Percentiles rank a stretch among this genome's conserved stretches.
Conservation (phyloP, 2,113 vertebrate species). For the Ciconia maguari region DNA sequence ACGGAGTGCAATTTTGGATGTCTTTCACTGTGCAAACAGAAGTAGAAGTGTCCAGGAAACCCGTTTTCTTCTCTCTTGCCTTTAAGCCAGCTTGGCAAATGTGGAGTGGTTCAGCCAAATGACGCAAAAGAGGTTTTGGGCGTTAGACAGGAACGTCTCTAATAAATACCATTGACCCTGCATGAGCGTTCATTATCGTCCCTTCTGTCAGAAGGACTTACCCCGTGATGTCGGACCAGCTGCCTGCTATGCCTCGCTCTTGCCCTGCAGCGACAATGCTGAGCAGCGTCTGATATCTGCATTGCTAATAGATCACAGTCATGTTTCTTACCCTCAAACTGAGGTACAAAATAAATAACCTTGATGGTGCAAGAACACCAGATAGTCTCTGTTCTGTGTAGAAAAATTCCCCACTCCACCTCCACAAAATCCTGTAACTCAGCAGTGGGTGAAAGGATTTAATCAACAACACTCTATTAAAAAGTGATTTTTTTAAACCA, state of each 20-base stretch:
- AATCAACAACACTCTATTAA: neutral
- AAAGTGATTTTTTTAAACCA: neutral
- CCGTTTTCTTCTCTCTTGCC: neutral
- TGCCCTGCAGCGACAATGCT: rapidly evolving
- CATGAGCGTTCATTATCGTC: neutral
- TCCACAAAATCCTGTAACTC: neutral
- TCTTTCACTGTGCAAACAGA: neutral
- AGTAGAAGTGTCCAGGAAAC: neutral
- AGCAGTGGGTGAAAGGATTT: neutral
- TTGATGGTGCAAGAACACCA: no score
- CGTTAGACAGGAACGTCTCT: neutral
- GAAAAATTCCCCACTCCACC: neutral
- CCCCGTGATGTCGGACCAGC: neutral
- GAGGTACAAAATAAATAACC: neutral
- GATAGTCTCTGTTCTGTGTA: neutral
- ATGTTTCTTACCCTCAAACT: neutral
- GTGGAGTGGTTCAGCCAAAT: neutral
- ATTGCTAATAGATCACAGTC: neutral
- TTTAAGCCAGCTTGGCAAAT: neutral
- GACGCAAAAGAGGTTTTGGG: neutral
- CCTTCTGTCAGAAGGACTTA: neutral
- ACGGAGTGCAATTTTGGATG: neutral
- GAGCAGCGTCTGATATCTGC: neutral
- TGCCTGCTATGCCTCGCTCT: neutral
- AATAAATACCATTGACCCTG: neutral